A percentile compares a stretch with the other conserved stretches of the same genome.
Conservation (phyloP, 2,797 vertebrate species). For the Tarsius wallacei region DNA sequence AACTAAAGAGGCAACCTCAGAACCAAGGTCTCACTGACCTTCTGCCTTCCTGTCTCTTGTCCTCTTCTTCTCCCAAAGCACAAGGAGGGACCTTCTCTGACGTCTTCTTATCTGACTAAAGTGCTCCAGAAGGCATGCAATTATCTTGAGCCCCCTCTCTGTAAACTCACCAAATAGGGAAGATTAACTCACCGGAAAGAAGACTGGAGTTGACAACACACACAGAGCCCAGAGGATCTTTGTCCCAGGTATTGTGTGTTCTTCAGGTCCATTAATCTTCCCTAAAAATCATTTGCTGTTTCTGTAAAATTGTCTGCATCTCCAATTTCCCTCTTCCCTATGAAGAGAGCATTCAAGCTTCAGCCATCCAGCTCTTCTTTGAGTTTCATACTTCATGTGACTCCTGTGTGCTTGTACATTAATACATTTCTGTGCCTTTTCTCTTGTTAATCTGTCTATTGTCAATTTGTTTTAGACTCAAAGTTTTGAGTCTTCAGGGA, state of each 20-base stretch:
- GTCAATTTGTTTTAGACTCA: neutral
- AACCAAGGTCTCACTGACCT: neutral
- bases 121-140: neutral
- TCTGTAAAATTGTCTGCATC: neutral
- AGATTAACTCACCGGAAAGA: neutral
- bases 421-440: neutral
- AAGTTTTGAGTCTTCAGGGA: neutral
- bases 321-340: neutral
- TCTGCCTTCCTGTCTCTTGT: neutral
- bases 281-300: neutral
- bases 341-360: neutral
- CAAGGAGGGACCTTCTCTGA: neutral
- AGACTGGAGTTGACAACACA: neutral
- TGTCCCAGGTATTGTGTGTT: neutral
- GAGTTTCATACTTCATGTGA: neutral
- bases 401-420: neutral
- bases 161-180: neutral
- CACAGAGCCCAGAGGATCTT: neutral
- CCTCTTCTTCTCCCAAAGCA: neutral
- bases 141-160: neutral
- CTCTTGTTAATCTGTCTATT: neutral
- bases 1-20: neutral
- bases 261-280: neutral
- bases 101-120: neutral
- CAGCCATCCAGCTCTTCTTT: neutral